Percentiles rank a stretch among this genome's conserved stretches.
phyloP scores from a whole-genome alignment of 2,888 invertebrate genomes.

The Periphyllus acericola region DNA sequence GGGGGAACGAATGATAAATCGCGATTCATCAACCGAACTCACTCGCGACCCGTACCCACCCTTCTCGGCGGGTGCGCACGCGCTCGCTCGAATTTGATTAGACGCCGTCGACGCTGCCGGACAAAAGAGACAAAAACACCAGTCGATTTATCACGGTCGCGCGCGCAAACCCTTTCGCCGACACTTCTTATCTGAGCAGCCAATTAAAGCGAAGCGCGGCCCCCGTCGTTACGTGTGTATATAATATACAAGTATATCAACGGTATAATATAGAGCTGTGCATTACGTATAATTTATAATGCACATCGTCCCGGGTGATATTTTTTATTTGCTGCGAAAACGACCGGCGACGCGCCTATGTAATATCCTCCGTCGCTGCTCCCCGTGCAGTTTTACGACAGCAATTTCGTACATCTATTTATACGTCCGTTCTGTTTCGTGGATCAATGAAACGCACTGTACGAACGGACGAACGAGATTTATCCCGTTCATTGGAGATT shows the following conservation, averaged over 20 bases:
- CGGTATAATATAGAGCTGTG: background rate
- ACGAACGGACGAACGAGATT: too few relatives aligned
- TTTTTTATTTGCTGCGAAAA: background rate
- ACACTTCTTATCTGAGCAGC: constrained; percentile 52
- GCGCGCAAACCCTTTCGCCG: constrained; percentile 34
- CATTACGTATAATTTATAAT: background rate
- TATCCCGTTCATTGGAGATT: too few relatives aligned
- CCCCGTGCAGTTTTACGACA: too few relatives aligned
- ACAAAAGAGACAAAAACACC: constrained; percentile 55
- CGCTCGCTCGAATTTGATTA: constrained; percentile 46
- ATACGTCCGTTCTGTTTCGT: too few relatives aligned
- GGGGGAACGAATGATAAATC: constrained; percentile 40
- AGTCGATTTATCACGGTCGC: constrained; percentile 45
- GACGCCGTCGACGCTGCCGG: constrained; percentile 36
- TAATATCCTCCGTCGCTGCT: too few relatives aligned
- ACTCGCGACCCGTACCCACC: background rate
- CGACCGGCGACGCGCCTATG: too few relatives aligned
- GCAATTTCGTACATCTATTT: too few relatives aligned
- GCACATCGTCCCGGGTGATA: background rate
- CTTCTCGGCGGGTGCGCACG: background rate
- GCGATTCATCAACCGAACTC: constrained; percentile 26
- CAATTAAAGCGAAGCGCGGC: constrained; percentile 31
- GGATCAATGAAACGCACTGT: too few relatives aligned
- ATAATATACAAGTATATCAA: background rate
- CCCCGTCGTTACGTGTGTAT: background rate